Evolutionary conservation across 2,888 invertebrate species (phyloP).

Genomic region (Agelastica alni): DNA sequence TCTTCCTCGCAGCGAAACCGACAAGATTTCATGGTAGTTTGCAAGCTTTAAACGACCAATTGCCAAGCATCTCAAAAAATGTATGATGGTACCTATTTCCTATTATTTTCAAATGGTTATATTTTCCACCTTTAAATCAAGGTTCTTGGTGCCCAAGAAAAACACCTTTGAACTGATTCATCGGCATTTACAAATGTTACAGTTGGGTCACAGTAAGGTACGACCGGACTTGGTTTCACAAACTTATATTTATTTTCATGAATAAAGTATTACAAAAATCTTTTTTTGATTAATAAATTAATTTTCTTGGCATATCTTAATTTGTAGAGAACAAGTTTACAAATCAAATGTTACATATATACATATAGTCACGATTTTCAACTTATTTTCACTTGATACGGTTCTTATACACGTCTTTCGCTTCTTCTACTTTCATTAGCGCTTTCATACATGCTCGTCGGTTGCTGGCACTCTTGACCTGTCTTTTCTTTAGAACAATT

Average conservation of each 20-base stretch:
- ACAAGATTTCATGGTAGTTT: slow-evolving; percentile 87
- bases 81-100: slow-evolving; percentile 94
- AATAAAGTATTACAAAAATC: slow-evolving; percentile 85
- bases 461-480: no score
- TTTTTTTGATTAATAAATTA: slow-evolving; percentile 66
- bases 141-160: slow-evolving; percentile 76
- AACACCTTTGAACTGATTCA: slow-evolving; percentile 97
- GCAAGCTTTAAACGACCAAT: slow-evolving; percentile 97
- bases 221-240: slow-evolving; percentile 86
- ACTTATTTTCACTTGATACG: no score
- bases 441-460: no score
- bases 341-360: no score
- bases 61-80: slow-evolving; percentile 98
- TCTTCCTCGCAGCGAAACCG: no score
- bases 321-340: no score
- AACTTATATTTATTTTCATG: slow-evolving; percentile 74
- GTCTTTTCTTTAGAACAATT: no score
- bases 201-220: slow-evolving; percentile 84
- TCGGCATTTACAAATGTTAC: slow-evolving; percentile 95
- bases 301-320: no score
- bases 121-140: slow-evolving; percentile 80
- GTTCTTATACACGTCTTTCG: no score
- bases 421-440: no score
- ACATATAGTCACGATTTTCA: no score
- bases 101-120: slow-evolving; percentile 90